A percentile compares a stretch with the other conserved stretches of the same genome.
These are phyloP conservation scores for Hyposmocoma kahamanoa DNA, from an alignment of 1,140 invertebrate genomes.

Conservation along the genomic window DNA sequence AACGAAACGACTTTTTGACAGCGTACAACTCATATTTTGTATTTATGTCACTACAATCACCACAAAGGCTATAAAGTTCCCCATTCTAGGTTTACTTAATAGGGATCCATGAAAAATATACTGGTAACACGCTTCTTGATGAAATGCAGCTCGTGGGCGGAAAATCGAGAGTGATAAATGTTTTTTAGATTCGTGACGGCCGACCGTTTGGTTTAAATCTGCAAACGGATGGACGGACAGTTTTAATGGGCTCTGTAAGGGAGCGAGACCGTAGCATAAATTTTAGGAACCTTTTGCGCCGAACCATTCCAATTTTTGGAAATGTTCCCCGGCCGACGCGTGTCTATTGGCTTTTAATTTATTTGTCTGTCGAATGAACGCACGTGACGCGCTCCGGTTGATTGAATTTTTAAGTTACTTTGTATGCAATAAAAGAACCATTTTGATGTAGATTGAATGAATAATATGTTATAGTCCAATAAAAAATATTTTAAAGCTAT, in stretches of 20 bases:
- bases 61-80: conserved; percentile 2
- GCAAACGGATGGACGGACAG: conserved; percentile 50
- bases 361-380: conserved; percentile 30
- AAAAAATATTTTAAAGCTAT: too few species aligned
- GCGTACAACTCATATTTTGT: not conserved
- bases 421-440: conserved; percentile 1
- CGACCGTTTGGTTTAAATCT: conserved; percentile 55
- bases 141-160: conserved; percentile 25
- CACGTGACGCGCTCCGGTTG: not conserved
- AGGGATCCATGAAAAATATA: conserved; percentile 29
- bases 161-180: conserved; percentile 62
- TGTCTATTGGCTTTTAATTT: conserved; percentile 55
- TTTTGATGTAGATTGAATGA: too few species aligned
- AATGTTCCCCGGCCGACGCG: conserved; percentile 26
- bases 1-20: not conserved
- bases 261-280: conserved; percentile 46
- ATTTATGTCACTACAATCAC: conserved; percentile 2
- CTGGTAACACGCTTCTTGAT: conserved; percentile 22
- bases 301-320: conserved; percentile 42
- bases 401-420: conserved; percentile 2
- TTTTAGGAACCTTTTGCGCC: conserved; percentile 30
- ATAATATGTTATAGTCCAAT: too few species aligned
- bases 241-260: conserved; percentile 58
- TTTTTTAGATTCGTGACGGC: conserved; percentile 55
- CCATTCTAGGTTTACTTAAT: conserved; percentile 16